Percentiles rank a stretch among this genome's conserved stretches.
These are phyloP conservation scores for Rhinatrema bivittatum DNA, from an alignment of 2,797 vertebrate species.

Conservation along the genomic window DNA sequence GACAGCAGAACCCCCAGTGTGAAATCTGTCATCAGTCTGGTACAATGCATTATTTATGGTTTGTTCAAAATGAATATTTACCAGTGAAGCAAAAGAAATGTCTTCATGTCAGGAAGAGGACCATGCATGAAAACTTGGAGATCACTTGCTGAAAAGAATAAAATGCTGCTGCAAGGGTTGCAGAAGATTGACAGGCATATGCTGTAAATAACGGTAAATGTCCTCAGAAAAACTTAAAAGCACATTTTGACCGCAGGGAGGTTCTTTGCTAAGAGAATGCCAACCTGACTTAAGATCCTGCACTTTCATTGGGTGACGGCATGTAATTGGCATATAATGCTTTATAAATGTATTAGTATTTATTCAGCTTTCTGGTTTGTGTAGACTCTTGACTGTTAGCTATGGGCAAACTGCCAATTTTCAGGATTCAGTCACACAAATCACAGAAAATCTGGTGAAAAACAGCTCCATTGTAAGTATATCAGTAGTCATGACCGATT, in stretches of 20 bases:
- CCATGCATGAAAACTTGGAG: neutral
- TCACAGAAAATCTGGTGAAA: conserved; percentile 20
- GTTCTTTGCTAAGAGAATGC: no score
- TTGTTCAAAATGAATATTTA: conserved; percentile 9
- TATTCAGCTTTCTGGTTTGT: conserved; percentile 37
- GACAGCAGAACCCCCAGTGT: conserved; percentile 3
- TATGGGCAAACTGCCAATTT: conserved; percentile 58
- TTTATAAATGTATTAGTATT: conserved; percentile 56
- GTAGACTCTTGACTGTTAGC: conserved; percentile 30
- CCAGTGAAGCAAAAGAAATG: conserved; percentile 11
- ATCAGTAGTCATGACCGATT: neutral
- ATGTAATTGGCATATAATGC: conserved; percentile 51
- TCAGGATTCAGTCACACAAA: conserved; percentile 55
- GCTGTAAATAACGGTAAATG: no score
- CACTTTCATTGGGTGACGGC: conserved; percentile 37
- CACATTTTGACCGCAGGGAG: no score
- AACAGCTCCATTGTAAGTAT: accelerated
- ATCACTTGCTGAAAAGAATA: neutral
- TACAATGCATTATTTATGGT: neutral
- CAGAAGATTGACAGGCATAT: no score
- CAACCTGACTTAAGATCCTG: conserved; percentile 24
- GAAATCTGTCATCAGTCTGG: conserved; percentile 9
- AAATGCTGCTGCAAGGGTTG: no score
- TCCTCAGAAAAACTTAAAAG: no score
- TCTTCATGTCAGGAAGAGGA: neutral